Evolutionary conservation across 1,140 invertebrate genomes (phyloP).

Genomic region (Hestina assimilis): DNA sequence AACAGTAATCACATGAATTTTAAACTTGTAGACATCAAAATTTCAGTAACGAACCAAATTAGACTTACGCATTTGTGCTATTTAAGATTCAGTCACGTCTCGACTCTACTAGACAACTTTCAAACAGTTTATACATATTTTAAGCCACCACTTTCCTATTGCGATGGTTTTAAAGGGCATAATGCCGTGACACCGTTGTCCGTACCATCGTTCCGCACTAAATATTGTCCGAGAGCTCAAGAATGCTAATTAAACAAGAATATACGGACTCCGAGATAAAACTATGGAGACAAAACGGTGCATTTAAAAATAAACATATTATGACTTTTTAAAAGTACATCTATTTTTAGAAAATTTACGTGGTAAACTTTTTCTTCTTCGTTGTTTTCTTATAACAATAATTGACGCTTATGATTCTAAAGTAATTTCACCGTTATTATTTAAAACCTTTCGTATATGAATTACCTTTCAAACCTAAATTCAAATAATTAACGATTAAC

Average conservation of each 20-base stretch:
- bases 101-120: neutral
- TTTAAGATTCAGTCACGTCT: constrained; percentile 5
- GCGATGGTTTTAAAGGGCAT: constrained; percentile 2
- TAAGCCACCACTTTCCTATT: constrained; percentile 3
- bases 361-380: too few species aligned
- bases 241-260: constrained; percentile 25
- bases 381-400: too few species aligned
- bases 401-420: too few species aligned
- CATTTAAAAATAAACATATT: constrained; percentile 14
- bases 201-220: constrained; percentile 16
- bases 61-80: neutral
- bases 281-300: constrained; percentile 22
- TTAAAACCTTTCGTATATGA: too few species aligned
- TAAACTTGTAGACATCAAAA: neutral
- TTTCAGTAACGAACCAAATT: neutral
- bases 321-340: too few species aligned
- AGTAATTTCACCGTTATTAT: too few species aligned
- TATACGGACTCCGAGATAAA: constrained; percentile 19
- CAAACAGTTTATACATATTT: neutral
- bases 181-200: neutral
- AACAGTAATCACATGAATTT: too few species aligned
- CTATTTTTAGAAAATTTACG: too few species aligned
- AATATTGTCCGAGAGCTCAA: constrained; percentile 18
- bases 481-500: neutral
- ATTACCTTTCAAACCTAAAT: too few species aligned